A percentile compares a stretch with the other conserved stretches of the same genome.
These are phyloP conservation scores for Deroptyus accipitrinus DNA, from an alignment of 2,113 vertebrate genomes.

Conservation along the genomic window DNA sequence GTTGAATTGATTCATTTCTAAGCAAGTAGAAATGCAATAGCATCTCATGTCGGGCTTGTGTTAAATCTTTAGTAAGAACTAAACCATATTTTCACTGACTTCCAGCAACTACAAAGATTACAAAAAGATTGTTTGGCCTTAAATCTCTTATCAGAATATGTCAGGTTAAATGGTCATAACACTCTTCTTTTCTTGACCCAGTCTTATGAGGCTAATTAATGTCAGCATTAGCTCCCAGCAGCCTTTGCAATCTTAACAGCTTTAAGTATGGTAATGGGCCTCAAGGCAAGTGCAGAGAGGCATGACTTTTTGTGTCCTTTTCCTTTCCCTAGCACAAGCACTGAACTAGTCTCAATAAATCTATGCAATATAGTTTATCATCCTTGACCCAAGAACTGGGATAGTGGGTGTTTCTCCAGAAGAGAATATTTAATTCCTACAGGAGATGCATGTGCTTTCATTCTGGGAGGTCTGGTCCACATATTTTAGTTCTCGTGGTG, in stretches of 20 bases:
- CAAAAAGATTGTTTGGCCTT: not conserved
- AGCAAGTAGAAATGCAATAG: not conserved
- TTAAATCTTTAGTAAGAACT: not conserved
- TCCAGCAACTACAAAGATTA: not conserved
- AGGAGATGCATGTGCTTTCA: not conserved
- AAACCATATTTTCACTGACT: not conserved
- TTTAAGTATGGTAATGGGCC: not conserved
- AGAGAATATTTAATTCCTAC: not conserved
- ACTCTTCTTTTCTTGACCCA: not conserved
- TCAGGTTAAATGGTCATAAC: not conserved
- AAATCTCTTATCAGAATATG: not conserved
- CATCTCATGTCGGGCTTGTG: not conserved
- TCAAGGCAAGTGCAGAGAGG: not conserved
- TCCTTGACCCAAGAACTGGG: not conserved
- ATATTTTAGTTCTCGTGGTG: not conserved
- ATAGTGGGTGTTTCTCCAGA: not conserved
- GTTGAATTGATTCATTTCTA: not conserved
- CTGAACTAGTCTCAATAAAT: not conserved
- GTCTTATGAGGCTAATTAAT: slow-evolving; percentile 28
- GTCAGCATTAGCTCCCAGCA: not conserved
- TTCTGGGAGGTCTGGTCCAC: not conserved
- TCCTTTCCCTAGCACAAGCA: not conserved
- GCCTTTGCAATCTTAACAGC: not conserved
- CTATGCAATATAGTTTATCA: not conserved
- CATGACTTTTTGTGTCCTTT: not conserved